These are phyloP conservation scores for Drosophila peninsularis DNA, from an alignment of 2,888 invertebrate species.

Conservation along the genomic window DNA sequence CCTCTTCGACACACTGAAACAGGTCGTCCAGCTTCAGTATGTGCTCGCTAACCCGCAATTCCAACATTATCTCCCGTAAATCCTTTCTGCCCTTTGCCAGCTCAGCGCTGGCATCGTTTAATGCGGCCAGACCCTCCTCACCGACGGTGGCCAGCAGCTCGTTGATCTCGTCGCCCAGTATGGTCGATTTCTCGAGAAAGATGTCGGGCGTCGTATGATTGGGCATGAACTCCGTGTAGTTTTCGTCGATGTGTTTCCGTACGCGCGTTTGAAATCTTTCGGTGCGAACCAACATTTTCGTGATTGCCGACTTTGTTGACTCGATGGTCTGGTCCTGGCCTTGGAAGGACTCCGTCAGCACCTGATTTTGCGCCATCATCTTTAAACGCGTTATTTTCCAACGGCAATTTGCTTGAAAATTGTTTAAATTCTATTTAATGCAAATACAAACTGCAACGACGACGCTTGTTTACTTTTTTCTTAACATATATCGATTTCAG, in stretches of 20 bases:
- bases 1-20: conserved; percentile 84
- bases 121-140: conserved; percentile 87
- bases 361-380: conserved; percentile 22
- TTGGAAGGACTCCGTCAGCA: conserved; percentile 45
- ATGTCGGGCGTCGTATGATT: conserved; percentile 81
- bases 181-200: conserved; percentile 80
- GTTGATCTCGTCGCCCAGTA: conserved; percentile 76
- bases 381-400: neutral
- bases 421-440: neutral
- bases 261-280: conserved; percentile 82
- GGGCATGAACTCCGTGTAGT: conserved; percentile 83
- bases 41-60: conserved; percentile 84
- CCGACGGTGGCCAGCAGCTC: conserved; percentile 85
- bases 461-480: conserved; percentile 43
- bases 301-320: conserved; percentile 77
- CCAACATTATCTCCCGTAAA: conserved; percentile 86
- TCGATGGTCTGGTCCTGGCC: conserved; percentile 49
- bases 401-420: neutral
- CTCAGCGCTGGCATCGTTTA: conserved; percentile 87
- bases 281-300: conserved; percentile 78
- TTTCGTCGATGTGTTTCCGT: conserved; percentile 83
- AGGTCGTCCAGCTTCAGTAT: conserved; percentile 85
- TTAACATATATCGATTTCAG: conserved; percentile 34
- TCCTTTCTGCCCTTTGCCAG: conserved; percentile 86
- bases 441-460: conserved; percentile 53